These are phyloP conservation scores for Meganola albula DNA, from an alignment of 2,888 invertebrate species.

Conservation along the genomic window DNA sequence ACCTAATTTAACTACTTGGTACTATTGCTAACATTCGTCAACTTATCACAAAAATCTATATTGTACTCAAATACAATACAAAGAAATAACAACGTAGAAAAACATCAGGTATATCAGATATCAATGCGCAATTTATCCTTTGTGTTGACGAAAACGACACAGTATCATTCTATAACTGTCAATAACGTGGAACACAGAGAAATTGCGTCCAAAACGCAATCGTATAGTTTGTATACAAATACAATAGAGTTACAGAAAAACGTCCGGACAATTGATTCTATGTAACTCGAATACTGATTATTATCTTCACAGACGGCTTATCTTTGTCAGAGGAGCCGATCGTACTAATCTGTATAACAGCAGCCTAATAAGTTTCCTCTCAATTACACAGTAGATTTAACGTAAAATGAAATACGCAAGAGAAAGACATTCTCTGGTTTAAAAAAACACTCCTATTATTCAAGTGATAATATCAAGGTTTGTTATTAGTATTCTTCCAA, in stretches of 20 bases:
- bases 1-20: conserved; percentile 31
- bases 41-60: conserved; percentile 50
- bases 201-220: conserved; percentile 69
- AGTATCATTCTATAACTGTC: conserved; percentile 65
- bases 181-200: conserved; percentile 49
- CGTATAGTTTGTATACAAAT: conserved; percentile 58
- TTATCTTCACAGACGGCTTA: conserved; percentile 68
- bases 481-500: no score
- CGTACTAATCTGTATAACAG: conserved; percentile 52
- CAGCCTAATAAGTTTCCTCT: conserved; percentile 56
- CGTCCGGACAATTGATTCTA: conserved; percentile 60
- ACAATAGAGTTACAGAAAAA: conserved; percentile 52
- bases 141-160: conserved; percentile 53
- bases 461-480: no score
- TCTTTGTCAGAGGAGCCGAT: conserved; percentile 63
- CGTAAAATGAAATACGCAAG: conserved; percentile 32
- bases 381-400: conserved; percentile 46
- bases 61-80: conserved; percentile 43
- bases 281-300: conserved; percentile 71
- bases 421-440: no score
- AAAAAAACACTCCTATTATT: no score
- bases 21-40: conserved; percentile 28
- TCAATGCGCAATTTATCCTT: conserved; percentile 71
- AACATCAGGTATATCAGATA: conserved; percentile 67
- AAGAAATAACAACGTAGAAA: conserved; percentile 41